These are phyloP conservation scores for Holcopasites calliopsidis DNA, from an alignment of 1,140 invertebrate species.

Conservation along the genomic window DNA sequence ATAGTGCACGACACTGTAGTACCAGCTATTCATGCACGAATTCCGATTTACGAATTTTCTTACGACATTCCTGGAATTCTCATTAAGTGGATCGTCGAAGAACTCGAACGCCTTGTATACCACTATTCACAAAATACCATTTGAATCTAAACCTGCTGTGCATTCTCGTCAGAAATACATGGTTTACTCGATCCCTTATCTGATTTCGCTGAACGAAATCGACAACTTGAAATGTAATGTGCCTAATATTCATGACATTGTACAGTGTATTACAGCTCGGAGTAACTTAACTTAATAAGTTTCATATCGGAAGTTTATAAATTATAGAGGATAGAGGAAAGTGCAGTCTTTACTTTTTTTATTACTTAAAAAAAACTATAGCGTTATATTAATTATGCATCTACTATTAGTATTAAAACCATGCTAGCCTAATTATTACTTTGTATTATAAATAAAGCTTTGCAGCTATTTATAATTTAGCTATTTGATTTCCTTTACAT, in stretches of 20 bases:
- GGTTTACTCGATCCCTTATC: background rate
- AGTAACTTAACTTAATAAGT: no score
- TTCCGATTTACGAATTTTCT: conserved; percentile 34
- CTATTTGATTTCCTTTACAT: no score
- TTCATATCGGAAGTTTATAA: no score
- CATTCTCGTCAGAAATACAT: background rate
- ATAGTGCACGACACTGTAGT: background rate
- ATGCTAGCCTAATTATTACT: no score
- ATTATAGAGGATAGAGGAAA: no score
- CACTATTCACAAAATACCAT: conserved; percentile 15
- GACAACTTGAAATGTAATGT: background rate
- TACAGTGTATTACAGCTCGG: no score
- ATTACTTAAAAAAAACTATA: no score
- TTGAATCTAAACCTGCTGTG: background rate
- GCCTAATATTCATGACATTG: background rate
- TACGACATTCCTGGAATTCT: conserved; percentile 36
- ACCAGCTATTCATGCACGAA: background rate
- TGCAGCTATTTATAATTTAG: no score
- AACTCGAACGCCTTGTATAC: conserved; percentile 6
- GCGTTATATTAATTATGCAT: no score
- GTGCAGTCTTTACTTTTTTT: no score
- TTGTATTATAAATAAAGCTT: no score
- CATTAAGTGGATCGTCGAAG: conserved; percentile 2
- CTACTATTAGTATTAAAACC: no score
- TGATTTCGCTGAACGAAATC: background rate